Evolutionary conservation across 2,888 invertebrate genomes (phyloP).

Genomic region (Caenorhabditis drosophilae): DNA sequence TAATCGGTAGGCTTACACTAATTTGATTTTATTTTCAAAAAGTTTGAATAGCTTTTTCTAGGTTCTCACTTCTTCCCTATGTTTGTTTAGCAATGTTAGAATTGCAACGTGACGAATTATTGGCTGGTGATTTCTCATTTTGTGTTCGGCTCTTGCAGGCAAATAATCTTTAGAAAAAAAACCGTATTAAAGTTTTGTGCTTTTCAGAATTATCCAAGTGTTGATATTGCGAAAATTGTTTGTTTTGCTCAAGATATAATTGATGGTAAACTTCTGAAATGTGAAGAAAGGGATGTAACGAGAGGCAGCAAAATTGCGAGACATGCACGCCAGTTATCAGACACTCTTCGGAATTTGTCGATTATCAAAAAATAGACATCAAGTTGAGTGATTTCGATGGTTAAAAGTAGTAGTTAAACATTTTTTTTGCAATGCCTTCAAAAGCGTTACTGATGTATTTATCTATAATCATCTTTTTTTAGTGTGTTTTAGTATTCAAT

Average conservation of each 20-base stretch:
- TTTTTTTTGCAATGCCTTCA: no score
- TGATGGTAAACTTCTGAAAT: constrained; percentile 34
- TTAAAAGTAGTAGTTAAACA: not conserved
- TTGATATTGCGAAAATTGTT: constrained; percentile 56
- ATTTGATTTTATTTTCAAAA: constrained; percentile 1
- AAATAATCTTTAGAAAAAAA: constrained; percentile 19
- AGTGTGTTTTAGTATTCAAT: no score
- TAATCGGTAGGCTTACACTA: constrained; percentile 72
- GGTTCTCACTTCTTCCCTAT: constrained; percentile 85
- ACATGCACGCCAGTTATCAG: constrained; percentile 37
- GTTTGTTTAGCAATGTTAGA: constrained; percentile 97
- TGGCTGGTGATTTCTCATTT: constrained; percentile 87
- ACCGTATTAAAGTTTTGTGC: not conserved
- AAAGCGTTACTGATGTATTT: no score
- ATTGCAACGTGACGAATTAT: constrained; percentile 85
- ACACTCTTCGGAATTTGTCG: constrained; percentile 30
- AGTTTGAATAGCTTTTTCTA: constrained; percentile 18
- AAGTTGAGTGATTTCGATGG: no score
- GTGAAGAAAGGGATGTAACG: constrained; percentile 9
- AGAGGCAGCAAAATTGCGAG: constrained; percentile 24
- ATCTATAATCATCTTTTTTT: no score
- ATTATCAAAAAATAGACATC: constrained; percentile 26
- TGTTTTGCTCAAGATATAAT: constrained; percentile 48
- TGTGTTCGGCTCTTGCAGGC: constrained; percentile 91
- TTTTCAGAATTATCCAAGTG: constrained; percentile 58